A percentile compares a stretch with the other conserved stretches of the same genome.
Evolutionary conservation across 2,888 invertebrate genomes (phyloP).

Genomic region (Zootermopsis nevadensis): DNA sequence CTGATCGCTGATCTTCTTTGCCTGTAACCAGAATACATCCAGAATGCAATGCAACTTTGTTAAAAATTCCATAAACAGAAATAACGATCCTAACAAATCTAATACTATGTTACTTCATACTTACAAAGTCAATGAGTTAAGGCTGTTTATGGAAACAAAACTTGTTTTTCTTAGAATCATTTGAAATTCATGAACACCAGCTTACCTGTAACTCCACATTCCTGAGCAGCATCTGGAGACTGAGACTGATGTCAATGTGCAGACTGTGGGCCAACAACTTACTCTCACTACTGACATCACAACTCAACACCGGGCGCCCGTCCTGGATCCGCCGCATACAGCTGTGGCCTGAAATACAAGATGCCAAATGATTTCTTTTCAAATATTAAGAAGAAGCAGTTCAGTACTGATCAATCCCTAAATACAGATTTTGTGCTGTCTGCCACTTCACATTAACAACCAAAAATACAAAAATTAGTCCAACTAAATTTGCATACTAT

Average conservation of each 20-base stretch:
- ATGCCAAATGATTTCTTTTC: too few species aligned
- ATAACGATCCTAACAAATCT: too few species aligned
- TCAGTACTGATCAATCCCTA: too few species aligned
- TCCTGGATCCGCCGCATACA: constrained; percentile 50
- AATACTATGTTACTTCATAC: too few species aligned
- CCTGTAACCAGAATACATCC: constrained; percentile 45
- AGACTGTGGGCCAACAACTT: constrained; percentile 60
- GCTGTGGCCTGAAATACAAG: constrained; percentile 48
- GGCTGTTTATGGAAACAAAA: not conserved
- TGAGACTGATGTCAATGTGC: constrained; percentile 63
- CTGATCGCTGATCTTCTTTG: constrained; percentile 64
- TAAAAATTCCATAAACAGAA: too few species aligned
- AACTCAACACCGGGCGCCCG: constrained; percentile 51
- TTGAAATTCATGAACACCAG: not conserved
- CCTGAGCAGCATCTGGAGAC: constrained; percentile 64
- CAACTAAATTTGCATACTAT: too few species aligned
- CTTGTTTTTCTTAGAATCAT: not conserved
- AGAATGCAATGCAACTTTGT: too few species aligned
- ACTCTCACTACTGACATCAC: constrained; percentile 61
- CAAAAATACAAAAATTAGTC: too few species aligned
- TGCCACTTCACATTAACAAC: too few species aligned
- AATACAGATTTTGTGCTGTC: too few species aligned
- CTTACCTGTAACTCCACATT: constrained; percentile 65
- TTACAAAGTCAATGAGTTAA: too few species aligned
- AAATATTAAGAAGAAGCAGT: too few species aligned